A percentile compares a stretch with the other conserved stretches of the same genome.
These are phyloP conservation scores for Lepidonotus clava DNA, from an alignment of 2,888 invertebrate genomes.

Conservation along the genomic window DNA sequence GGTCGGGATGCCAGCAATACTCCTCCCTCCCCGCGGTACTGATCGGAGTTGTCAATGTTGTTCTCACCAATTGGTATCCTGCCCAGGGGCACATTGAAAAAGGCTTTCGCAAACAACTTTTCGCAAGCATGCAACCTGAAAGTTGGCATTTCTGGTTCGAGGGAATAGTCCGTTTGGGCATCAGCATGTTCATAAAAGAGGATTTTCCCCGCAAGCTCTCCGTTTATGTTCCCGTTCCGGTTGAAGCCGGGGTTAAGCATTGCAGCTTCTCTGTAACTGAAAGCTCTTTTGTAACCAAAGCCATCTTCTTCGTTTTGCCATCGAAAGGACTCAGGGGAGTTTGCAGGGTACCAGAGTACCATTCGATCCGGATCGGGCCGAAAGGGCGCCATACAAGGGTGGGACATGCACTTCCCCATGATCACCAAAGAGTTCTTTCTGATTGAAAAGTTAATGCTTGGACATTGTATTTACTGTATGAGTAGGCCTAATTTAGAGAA, in stretches of 20 bases:
- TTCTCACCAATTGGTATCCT: conserved; percentile 57
- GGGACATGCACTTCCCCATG: too few relatives aligned
- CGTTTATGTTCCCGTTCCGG: conserved; percentile 52
- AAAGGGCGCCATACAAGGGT: neutral
- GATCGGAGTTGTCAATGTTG: conserved; percentile 15
- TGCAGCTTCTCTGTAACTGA: conserved; percentile 1
- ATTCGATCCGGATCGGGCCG: neutral
- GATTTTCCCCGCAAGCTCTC: conserved; percentile 56
- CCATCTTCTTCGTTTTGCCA: conserved; percentile 39
- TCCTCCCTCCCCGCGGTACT: conserved; percentile 30
- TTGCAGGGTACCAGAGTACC: conserved; percentile 50
- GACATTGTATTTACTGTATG: too few relatives aligned
- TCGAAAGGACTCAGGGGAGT: conserved; percentile 22
- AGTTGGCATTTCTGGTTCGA: neutral
- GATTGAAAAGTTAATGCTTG: too few relatives aligned
- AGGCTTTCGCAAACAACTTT: conserved; percentile 59
- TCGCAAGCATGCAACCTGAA: neutral
- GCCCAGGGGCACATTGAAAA: conserved; percentile 55
- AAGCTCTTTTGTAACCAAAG: conserved; percentile 35
- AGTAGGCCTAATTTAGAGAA: too few relatives aligned
- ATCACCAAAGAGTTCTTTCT: too few relatives aligned
- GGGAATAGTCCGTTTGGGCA: conserved; percentile 8
- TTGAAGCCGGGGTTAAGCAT: neutral
- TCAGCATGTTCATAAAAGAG: conserved; percentile 50
- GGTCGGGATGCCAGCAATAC: conserved; percentile 46